Evolutionary conservation across 2,113 vertebrate species (phyloP).

Genomic region (Pteronura brasiliensis): DNA sequence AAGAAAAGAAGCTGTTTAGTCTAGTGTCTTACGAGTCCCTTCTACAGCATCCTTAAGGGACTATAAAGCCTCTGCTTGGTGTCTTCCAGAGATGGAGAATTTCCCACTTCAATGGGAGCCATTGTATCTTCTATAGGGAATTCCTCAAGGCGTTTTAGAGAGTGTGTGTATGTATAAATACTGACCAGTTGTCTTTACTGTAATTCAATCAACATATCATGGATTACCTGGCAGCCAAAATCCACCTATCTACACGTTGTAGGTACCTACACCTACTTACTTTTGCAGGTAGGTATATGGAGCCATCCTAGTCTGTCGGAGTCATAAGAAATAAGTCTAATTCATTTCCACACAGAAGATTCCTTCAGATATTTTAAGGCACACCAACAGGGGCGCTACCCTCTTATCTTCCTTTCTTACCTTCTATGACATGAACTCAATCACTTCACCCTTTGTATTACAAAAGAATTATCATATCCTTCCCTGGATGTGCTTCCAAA

Average conservation of each 20-base stretch:
- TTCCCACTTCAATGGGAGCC: neutral
- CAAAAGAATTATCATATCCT: neutral
- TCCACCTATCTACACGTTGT: neutral
- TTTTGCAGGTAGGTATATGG: neutral
- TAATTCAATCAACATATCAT: neutral
- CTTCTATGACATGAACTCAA: neutral
- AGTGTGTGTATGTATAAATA: neutral
- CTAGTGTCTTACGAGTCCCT: neutral
- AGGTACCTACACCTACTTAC: neutral
- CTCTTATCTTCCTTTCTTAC: neutral
- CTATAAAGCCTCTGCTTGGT: neutral
- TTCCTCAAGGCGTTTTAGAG: neutral
- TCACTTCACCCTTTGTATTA: neutral
- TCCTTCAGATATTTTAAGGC: neutral
- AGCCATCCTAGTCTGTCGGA: neutral
- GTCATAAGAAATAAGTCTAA: neutral
- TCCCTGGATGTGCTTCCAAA: neutral
- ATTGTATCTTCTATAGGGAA: neutral
- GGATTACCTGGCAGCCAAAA: neutral
- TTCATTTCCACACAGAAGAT: neutral
- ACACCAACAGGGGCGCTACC: neutral
- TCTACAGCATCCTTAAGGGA: neutral
- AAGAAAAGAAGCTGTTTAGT: constrained; percentile 16
- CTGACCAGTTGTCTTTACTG: neutral
- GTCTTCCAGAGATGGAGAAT: neutral